Percentiles rank a stretch among this genome's conserved stretches.
These are phyloP conservation scores for Noctua janthe DNA, from an alignment of 2,888 invertebrate genomes.

Conservation along the genomic window DNA sequence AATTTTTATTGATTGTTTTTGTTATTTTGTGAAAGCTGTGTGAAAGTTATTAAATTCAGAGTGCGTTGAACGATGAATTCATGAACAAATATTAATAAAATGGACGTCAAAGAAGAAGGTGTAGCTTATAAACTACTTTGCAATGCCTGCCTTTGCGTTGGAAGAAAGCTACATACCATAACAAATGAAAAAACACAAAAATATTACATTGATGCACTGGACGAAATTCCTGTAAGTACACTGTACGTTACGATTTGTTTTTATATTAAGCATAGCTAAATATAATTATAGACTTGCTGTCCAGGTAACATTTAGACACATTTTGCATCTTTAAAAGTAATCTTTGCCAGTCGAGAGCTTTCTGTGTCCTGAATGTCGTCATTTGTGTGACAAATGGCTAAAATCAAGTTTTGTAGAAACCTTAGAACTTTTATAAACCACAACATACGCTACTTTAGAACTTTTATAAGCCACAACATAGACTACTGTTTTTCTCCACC, in stretches of 20 bases:
- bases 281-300: background rate
- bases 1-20: constrained; percentile 2
- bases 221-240: constrained; percentile 82
- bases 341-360: background rate
- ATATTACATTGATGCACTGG: constrained; percentile 78
- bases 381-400: background rate
- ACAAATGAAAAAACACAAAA: constrained; percentile 75
- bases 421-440: background rate
- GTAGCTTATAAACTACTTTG: constrained; percentile 77
- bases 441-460: background rate
- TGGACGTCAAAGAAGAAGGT: constrained; percentile 73
- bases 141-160: constrained; percentile 82
- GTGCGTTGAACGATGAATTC: background rate
- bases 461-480: background rate
- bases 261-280: accelerated
- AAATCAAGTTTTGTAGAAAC: background rate
- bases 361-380: background rate
- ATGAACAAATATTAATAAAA: constrained; percentile 55
- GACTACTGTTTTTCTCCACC: background rate
- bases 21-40: constrained; percentile 44
- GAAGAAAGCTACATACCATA: constrained; percentile 74
- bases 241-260: constrained; percentile 47
- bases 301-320: background rate
- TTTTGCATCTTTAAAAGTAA: background rate
- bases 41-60: background rate